Conservation (phyloP, 2,888 invertebrate genomes). For the Microdon myrmicae region DNA sequence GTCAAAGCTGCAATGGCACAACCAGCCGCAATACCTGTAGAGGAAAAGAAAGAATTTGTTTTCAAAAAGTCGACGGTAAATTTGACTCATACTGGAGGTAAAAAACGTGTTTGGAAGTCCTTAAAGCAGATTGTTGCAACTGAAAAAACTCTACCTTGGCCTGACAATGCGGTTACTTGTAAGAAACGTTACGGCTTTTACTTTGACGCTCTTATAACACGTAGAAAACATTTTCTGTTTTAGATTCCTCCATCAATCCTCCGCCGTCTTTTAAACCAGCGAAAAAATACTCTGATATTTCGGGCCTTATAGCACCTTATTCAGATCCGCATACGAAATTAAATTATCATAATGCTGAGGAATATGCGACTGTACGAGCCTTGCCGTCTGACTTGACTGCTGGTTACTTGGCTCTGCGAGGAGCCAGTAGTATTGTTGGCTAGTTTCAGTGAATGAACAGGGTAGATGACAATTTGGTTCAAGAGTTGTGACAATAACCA, state of each 20-base stretch:
- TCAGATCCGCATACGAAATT: conserved; percentile 92
- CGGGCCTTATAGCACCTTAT: conserved; percentile 87
- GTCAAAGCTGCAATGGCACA: too few species aligned
- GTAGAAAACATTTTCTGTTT: conserved; percentile 57
- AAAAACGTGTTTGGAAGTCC: conserved; percentile 88
- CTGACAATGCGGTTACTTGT: conserved; percentile 78
- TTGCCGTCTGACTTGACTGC: conserved; percentile 92
- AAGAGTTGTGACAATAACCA: too few species aligned
- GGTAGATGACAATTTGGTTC: too few species aligned
- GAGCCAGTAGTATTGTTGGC: conserved; percentile 74
- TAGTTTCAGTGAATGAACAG: too few species aligned
- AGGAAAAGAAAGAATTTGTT: conserved; percentile 16
- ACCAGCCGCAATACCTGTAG: conserved; percentile 10
- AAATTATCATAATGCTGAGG: conserved; percentile 85
- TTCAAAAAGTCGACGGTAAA: conserved; percentile 59
- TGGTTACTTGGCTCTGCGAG: conserved; percentile 86
- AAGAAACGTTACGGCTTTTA: conserved; percentile 1
- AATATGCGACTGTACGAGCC: conserved; percentile 85
- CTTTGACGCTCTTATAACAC: background rate
- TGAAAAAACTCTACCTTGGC: conserved; percentile 83
- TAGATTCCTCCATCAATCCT: conserved; percentile 89
- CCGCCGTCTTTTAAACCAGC: conserved; percentile 91
- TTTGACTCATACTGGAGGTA: conserved; percentile 63
- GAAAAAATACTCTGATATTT: conserved; percentile 94
- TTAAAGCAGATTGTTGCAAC: conserved; percentile 87